Conservation (phyloP, 2,797 vertebrate species). For the Denticeps clupeoides region DNA sequence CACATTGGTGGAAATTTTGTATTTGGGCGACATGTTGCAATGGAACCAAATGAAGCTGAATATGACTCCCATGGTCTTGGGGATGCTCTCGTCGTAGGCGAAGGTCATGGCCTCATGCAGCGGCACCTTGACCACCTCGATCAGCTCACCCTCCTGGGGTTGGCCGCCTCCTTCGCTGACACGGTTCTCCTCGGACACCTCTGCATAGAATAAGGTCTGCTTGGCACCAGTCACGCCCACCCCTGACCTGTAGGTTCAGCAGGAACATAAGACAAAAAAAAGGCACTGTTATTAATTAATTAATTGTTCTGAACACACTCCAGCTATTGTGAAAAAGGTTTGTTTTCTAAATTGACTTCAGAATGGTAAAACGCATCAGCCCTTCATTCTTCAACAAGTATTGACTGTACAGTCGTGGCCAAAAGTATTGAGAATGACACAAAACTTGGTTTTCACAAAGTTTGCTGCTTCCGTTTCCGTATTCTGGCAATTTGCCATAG, state of each 20-base stretch:
- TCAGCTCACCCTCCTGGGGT: conserved; percentile 76
- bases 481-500: too few relatives aligned
- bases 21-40: conserved; percentile 74
- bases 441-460: too few relatives aligned
- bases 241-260: conserved; percentile 59
- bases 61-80: conserved; percentile 82
- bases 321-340: too few relatives aligned
- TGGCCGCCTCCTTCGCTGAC: conserved; percentile 71
- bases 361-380: too few relatives aligned
- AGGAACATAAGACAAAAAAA: too few relatives aligned
- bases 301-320: too few relatives aligned
- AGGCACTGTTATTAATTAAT: too few relatives aligned
- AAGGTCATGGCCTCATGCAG: conserved; percentile 79
- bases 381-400: too few relatives aligned
- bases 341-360: too few relatives aligned
- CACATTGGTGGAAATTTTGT: conserved; percentile 74
- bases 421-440: too few relatives aligned
- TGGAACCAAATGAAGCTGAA: conserved; percentile 91
- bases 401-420: too few relatives aligned
- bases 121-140: conserved; percentile 82
- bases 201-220: conserved; percentile 87
- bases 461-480: too few relatives aligned
- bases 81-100: conserved; percentile 65
- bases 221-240: conserved; percentile 78
- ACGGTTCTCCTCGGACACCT: conserved; percentile 80